Evolutionary conservation across 1,140 invertebrate genomes (phyloP).

Genomic region (Belonocnema kinseyi): DNA sequence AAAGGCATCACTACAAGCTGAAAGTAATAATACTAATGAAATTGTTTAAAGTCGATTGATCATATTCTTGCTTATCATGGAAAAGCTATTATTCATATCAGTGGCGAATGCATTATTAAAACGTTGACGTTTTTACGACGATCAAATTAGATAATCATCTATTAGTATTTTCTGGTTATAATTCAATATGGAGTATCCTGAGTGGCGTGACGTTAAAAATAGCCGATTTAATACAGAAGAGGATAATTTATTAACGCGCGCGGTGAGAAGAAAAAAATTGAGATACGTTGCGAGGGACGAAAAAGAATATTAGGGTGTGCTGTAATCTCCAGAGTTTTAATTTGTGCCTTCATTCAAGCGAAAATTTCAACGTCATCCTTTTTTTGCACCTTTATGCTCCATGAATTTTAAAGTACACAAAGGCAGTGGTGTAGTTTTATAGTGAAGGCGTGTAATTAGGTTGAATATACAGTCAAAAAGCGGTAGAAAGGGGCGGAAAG

Average conservation of each 20-base stretch:
- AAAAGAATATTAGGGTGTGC: constrained; percentile 2
- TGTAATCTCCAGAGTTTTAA: background rate
- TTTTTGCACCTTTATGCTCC: constrained; percentile 7
- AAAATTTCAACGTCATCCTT: constrained; percentile 19
- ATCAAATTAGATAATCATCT: constrained; percentile 10
- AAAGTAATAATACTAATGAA: background rate
- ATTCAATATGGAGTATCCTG: background rate
- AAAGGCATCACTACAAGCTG: no score
- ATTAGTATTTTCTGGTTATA: background rate
- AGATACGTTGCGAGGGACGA: background rate
- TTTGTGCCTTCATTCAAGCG: constrained; percentile 12
- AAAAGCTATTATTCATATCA: background rate
- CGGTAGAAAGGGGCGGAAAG: background rate
- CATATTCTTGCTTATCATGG: background rate
- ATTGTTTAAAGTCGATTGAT: background rate
- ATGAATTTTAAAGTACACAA: background rate
- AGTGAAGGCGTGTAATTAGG: constrained; percentile 13
- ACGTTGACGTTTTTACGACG: background rate
- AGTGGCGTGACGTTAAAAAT: background rate
- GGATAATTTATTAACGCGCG: background rate
- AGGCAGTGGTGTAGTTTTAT: background rate
- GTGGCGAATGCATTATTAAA: background rate
- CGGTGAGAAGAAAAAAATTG: background rate
- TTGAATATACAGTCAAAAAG: constrained; percentile 10
- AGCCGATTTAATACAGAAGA: background rate